These are phyloP conservation scores for Pseudomugil tenellus DNA, from an alignment of 2,797 vertebrate species.

Conservation along the genomic window DNA sequence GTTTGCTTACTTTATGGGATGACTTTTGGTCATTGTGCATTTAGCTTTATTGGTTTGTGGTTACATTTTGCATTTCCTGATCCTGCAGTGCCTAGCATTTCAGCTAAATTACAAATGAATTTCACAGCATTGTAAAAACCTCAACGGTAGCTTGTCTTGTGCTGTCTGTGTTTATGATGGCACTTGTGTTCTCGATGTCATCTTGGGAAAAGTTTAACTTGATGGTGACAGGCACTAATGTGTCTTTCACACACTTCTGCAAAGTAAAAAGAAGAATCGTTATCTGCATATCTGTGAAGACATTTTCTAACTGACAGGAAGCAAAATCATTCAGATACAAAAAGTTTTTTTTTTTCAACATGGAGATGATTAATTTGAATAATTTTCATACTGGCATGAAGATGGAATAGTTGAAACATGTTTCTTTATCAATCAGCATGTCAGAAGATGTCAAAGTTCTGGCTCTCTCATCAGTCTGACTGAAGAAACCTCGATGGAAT, in stretches of 20 bases:
- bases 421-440: conserved; percentile 10
- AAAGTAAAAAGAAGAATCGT: conserved; percentile 13
- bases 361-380: neutral
- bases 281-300: conserved; percentile 5
- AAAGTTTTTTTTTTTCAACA: neutral
- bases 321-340: neutral
- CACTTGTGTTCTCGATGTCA: conserved; percentile 1
- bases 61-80: too few species aligned
- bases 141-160: conserved; percentile 31
- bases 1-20: too few species aligned
- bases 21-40: too few species aligned
- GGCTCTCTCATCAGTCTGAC: conserved; percentile 10
- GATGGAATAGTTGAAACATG: conserved; percentile 68
- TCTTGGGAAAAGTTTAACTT: conserved; percentile 78
- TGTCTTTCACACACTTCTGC: conserved; percentile 83
- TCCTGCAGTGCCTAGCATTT: too few species aligned
- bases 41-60: too few species aligned
- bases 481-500: conserved; percentile 73
- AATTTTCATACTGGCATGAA: conserved; percentile 75
- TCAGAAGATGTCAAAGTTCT: conserved; percentile 12
- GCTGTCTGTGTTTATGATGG: conserved; percentile 61
- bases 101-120: too few species aligned
- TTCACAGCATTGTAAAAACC: conserved; percentile 42
- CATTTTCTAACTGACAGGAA: neutral
- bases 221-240: conserved; percentile 76